phyloP scores from a whole-genome alignment of 2,797 vertebrate species.

The Sylvia borin region DNA sequence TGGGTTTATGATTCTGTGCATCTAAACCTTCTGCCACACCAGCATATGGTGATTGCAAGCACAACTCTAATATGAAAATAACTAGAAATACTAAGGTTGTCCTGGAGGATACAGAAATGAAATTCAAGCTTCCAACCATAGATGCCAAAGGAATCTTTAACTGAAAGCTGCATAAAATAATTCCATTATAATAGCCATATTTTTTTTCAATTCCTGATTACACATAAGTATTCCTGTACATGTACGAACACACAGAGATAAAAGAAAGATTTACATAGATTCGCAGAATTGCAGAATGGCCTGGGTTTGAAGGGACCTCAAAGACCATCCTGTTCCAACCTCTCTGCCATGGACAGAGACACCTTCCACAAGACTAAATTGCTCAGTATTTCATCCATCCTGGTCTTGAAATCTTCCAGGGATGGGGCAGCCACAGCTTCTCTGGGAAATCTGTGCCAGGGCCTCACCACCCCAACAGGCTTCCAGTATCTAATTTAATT shows the following conservation, averaged over 20 bases:
- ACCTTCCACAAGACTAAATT: background rate
- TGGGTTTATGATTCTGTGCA: background rate
- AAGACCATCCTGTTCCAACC: accelerated
- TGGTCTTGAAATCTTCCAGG: background rate
- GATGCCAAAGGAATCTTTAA: background rate
- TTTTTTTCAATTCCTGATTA: background rate
- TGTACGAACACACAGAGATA: accelerated
- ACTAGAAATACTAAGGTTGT: background rate
- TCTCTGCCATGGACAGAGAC: background rate
- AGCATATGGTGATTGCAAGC: background rate
- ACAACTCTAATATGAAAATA: background rate
- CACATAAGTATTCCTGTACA: background rate
- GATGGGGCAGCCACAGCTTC: accelerated
- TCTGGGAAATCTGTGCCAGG: accelerated
- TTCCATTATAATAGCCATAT: background rate
- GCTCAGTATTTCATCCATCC: background rate
- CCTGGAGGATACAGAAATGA: background rate
- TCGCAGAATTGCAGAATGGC: accelerated
- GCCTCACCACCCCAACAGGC: accelerated
- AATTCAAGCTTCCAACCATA: background rate
- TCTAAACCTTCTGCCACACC: background rate
- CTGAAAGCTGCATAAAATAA: background rate
- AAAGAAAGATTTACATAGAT: background rate
- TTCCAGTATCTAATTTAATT: background rate
- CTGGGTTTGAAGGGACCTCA: background rate